These are phyloP conservation scores for Thalassarche chlororhynchos DNA, from an alignment of 2,113 vertebrate species.

Conservation along the genomic window DNA sequence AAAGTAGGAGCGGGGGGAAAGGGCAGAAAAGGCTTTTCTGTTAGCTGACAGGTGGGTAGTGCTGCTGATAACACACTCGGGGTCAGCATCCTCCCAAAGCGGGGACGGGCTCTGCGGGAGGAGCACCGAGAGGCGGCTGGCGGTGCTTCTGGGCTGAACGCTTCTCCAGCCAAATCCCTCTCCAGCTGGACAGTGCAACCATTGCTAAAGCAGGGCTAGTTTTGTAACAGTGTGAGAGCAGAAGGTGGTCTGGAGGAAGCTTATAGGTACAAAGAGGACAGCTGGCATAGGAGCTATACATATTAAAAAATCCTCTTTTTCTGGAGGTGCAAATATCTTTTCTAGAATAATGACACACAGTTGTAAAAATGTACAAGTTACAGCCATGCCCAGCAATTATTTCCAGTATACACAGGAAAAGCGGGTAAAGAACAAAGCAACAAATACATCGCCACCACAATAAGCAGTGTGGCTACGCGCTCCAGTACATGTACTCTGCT, in stretches of 20 bases:
- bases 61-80: neutral
- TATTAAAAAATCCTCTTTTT: neutral
- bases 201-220: neutral
- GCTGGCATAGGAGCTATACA: neutral
- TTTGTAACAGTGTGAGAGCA: neutral
- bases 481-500: fast-evolving
- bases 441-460: neutral
- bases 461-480: neutral
- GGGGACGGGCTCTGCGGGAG: neutral
- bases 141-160: neutral
- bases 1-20: neutral
- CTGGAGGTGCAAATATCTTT: neutral
- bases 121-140: fast-evolving
- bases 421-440: neutral
- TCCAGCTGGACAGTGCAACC: neutral
- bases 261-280: neutral
- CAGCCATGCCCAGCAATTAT: neutral
- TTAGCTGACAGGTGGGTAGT: neutral
- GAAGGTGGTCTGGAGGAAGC: neutral
- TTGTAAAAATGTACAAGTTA: neutral
- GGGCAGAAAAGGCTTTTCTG: neutral
- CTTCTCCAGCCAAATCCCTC: neutral
- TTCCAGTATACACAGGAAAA: neutral
- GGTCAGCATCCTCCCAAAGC: neutral
- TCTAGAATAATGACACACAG: neutral